Conservation (phyloP, 2,888 invertebrate species). For the Poecilus cupreus region DNA sequence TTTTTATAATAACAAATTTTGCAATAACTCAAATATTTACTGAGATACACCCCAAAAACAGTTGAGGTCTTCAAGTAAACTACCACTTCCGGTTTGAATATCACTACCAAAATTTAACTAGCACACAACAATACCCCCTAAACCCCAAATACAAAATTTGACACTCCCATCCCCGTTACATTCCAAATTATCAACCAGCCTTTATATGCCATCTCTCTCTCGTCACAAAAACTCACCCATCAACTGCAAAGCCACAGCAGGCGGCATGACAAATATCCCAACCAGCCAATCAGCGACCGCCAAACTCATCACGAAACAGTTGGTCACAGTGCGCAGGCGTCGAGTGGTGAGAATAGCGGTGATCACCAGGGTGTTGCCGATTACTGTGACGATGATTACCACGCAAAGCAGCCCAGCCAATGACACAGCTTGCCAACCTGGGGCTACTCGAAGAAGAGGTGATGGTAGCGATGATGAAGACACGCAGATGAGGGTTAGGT, state of each 20-base stretch:
- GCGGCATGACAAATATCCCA: slow-evolving; percentile 95
- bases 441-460: neutral
- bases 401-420: slow-evolving; percentile 80
- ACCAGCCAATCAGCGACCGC: slow-evolving; percentile 95
- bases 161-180: too few relatives aligned
- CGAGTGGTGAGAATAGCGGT: slow-evolving; percentile 91
- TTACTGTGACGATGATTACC: slow-evolving; percentile 83
- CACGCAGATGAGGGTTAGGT: neutral
- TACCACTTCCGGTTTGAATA: too few relatives aligned
- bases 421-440: slow-evolving; percentile 73
- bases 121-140: too few relatives aligned
- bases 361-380: slow-evolving; percentile 93
- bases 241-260: slow-evolving; percentile 91
- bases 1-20: too few relatives aligned
- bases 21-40: too few relatives aligned
- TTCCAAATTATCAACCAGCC: too few relatives aligned
- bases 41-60: too few relatives aligned
- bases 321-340: slow-evolving; percentile 92
- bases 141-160: too few relatives aligned
- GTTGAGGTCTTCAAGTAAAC: too few relatives aligned
- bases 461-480: neutral
- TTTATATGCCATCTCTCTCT: too few relatives aligned
- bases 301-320: slow-evolving; percentile 95
- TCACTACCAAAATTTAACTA: too few relatives aligned
- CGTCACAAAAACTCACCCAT: slow-evolving; percentile 86